These are phyloP conservation scores for Aptenodytes forsteri DNA, from an alignment of 2,113 vertebrate species.

Conservation along the genomic window DNA sequence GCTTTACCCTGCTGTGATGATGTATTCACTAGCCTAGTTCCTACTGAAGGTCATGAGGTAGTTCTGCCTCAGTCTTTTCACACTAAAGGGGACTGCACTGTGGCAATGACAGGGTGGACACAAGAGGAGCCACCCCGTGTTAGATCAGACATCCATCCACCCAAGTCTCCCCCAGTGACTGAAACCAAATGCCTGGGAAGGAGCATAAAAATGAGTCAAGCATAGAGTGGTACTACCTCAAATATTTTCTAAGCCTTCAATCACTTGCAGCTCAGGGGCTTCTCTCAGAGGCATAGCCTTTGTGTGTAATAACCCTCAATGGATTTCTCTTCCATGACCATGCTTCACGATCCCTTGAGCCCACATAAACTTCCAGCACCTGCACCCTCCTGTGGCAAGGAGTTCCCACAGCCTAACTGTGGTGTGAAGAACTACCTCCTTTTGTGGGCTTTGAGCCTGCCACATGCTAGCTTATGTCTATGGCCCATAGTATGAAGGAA, in stretches of 20 bases:
- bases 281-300: neutral
- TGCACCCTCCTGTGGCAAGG: neutral
- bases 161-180: neutral
- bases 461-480: fast-evolving
- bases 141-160: neutral
- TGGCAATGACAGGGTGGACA: neutral
- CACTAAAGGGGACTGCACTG: neutral
- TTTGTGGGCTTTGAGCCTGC: neutral
- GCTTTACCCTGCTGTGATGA: neutral
- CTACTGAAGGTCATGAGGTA: neutral
- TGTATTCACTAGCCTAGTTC: neutral
- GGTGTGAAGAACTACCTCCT: neutral
- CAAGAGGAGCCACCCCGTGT: neutral
- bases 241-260: neutral
- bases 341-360: neutral
- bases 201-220: neutral
- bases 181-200: neutral
- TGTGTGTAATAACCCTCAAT: neutral
- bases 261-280: neutral
- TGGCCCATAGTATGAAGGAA: neutral
- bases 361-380: neutral
- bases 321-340: neutral
- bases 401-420: neutral
- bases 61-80: neutral
- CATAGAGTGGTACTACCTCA: neutral